Percentiles rank a stretch among this genome's conserved stretches.
These are phyloP conservation scores for Diplodus puntazzo DNA, from an alignment of 2,797 vertebrate genomes.

Conservation along the genomic window DNA sequence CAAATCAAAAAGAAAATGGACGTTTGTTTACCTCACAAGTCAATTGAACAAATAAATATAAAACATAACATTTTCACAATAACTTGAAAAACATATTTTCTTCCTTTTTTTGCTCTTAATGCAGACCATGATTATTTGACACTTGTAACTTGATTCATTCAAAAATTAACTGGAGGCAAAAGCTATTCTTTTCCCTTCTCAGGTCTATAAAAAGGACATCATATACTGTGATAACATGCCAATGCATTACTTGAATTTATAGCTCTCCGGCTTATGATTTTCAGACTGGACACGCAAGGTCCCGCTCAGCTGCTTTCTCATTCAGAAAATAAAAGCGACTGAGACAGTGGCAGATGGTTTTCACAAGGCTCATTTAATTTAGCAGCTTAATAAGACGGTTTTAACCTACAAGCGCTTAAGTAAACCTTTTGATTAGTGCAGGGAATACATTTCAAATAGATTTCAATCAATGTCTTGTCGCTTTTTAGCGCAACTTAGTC, in stretches of 20 bases:
- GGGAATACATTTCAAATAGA: constrained; percentile 56
- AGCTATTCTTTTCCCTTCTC: background rate
- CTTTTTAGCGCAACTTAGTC: constrained; percentile 30
- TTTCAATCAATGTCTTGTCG: constrained; percentile 53
- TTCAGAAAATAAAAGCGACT: constrained; percentile 63
- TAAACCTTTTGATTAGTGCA: constrained; percentile 67
- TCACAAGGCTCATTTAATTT: constrained; percentile 77
- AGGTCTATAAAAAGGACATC: constrained; percentile 23
- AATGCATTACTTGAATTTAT: constrained; percentile 33
- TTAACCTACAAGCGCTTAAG: constrained; percentile 63
- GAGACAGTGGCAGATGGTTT: constrained; percentile 75
- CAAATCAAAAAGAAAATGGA: constrained; percentile 56
- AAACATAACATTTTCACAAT: constrained; percentile 1
- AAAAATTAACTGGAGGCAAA: background rate
- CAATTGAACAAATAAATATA: constrained; percentile 11
- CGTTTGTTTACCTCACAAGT: constrained; percentile 35
- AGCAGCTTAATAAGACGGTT: constrained; percentile 67
- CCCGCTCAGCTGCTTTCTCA: constrained; percentile 50
- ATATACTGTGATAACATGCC: constrained; percentile 9
- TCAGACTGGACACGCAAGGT: constrained; percentile 44
- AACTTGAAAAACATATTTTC: constrained; percentile 2
- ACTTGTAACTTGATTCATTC: constrained; percentile 1
- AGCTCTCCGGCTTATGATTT: constrained; percentile 26
- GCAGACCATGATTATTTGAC: background rate
- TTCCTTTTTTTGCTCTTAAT: background rate